phyloP scores from a whole-genome alignment of 2,888 invertebrate species.

The Drosophila percnosoma region DNA sequence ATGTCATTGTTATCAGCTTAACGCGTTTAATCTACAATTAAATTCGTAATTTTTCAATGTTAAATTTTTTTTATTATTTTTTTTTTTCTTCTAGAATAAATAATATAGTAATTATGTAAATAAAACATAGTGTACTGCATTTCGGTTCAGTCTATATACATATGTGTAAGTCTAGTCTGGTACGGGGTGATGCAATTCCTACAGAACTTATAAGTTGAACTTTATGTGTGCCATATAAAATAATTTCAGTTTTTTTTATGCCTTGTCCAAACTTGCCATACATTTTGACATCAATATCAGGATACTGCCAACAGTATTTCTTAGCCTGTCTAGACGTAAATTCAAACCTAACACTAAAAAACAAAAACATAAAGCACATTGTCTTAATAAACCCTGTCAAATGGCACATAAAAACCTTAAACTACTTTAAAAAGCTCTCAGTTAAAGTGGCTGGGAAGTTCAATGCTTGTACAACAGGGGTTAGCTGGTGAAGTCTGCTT shows the following conservation, averaged over 20 bases:
- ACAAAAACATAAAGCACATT: not conserved
- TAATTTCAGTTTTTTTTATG: not conserved
- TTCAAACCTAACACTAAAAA: not conserved
- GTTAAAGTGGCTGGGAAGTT: slow-evolving; percentile 21
- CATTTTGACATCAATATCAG: slow-evolving; percentile 14
- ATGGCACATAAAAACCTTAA: slow-evolving; percentile 59
- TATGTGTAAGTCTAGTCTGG: not conserved
- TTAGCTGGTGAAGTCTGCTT: slow-evolving; percentile 32
- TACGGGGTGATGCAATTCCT: not conserved
- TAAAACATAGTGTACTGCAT: not conserved
- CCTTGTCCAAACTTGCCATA: not conserved
- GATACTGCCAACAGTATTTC: slow-evolving; percentile 11
- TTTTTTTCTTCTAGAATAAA: not conserved
- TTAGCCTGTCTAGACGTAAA: slow-evolving; percentile 3
- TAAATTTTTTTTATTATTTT: not conserved
- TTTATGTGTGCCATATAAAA: not conserved
- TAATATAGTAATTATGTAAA: not conserved
- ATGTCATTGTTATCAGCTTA: not conserved
- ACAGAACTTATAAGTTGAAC: not conserved
- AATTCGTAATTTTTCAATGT: not conserved
- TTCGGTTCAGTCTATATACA: not conserved
- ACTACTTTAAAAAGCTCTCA: slow-evolving; percentile 55
- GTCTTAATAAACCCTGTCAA: slow-evolving; percentile 41
- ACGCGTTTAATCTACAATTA: not conserved
- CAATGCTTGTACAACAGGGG: slow-evolving; percentile 46